phyloP scores from a whole-genome alignment of 1,140 invertebrate genomes.

The Papilio machaon region DNA sequence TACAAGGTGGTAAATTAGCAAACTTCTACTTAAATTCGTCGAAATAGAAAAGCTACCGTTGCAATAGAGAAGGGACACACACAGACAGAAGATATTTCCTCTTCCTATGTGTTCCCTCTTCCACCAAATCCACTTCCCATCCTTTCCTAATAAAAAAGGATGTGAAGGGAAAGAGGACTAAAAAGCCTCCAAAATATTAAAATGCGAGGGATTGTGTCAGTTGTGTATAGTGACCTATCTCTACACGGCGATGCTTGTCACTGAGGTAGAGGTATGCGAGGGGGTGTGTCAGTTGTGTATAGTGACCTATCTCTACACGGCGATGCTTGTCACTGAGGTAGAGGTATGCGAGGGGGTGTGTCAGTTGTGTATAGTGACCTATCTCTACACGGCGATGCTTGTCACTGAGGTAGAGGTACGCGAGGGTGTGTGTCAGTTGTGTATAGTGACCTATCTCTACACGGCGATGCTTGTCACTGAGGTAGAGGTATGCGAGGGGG shows the following conservation, averaged over 20 bases:
- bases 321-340: constrained; percentile 97
- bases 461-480: constrained; percentile 95
- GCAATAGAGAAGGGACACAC: no score
- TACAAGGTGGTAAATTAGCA: no score
- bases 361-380: constrained; percentile 59
- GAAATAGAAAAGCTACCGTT: no score
- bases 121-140: no score
- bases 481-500: constrained; percentile 93
- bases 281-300: neutral
- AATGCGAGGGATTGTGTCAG: neutral
- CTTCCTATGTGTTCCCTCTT: no score
- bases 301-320: constrained; percentile 90
- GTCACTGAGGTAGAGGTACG: constrained; percentile 97
- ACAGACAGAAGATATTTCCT: no score
- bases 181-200: no score
- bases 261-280: constrained; percentile 97
- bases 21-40: no score
- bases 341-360: constrained; percentile 90
- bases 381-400: constrained; percentile 96
- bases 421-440: constrained; percentile 86
- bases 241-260: constrained; percentile 95
- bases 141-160: no score
- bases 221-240: constrained; percentile 84
- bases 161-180: no score
- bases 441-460: constrained; percentile 88